phyloP scores from a whole-genome alignment of 35 echinoderm and acorn worm species.

The Patiria miniata region DNA sequence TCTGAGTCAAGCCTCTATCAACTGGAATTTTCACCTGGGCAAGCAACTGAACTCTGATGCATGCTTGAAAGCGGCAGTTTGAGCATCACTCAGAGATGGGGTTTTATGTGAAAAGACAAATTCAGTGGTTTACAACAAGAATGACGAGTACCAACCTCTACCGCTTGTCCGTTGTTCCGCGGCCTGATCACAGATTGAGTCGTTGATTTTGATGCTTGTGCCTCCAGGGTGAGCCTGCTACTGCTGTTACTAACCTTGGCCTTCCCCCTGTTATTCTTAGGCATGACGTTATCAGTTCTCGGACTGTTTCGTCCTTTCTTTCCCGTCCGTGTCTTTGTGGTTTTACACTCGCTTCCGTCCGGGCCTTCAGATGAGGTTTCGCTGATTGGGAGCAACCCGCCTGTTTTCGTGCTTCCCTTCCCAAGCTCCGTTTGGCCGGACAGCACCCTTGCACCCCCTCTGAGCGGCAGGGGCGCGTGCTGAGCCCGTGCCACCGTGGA shows the following conservation, averaged over 20 bases:
- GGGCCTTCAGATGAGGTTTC: not conserved
- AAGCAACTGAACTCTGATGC: too few species aligned
- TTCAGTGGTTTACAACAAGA: not conserved
- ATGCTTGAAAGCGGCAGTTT: too few species aligned
- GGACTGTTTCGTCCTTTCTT: not conserved
- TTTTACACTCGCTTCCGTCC: not conserved
- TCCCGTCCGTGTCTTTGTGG: not conserved
- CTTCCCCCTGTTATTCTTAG: not conserved
- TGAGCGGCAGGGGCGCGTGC: not conserved
- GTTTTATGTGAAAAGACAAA: too few species aligned
- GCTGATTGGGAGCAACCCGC: not conserved
- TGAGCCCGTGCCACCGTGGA: slow-evolving; percentile 41
- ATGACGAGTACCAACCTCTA: not conserved
- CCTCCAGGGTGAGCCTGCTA: not conserved
- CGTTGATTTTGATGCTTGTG: slow-evolving; percentile 5
- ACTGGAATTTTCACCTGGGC: too few species aligned
- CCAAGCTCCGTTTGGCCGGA: not conserved
- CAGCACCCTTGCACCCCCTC: not conserved
- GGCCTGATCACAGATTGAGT: not conserved
- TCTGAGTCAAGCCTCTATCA: too few species aligned
- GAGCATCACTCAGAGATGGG: too few species aligned
- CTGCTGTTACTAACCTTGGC: not conserved
- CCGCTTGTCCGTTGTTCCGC: not conserved
- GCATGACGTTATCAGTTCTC: not conserved
- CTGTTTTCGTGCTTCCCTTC: not conserved